Conservation (phyloP, 2,797 vertebrate species). For the Petrocephalus sullivani region DNA sequence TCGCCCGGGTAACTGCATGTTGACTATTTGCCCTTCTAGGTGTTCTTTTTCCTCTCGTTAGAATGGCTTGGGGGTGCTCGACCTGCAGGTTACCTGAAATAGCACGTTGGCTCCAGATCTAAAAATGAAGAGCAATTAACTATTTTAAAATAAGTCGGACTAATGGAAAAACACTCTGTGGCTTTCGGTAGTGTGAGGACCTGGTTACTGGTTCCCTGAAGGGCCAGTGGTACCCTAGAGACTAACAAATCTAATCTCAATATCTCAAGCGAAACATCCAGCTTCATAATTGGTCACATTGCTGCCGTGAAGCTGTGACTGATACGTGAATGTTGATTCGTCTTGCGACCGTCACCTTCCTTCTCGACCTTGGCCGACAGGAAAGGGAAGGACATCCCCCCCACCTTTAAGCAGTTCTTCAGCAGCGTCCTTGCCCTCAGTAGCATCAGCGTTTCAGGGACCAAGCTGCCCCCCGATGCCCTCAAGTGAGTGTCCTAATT, state of each 20-base stretch:
- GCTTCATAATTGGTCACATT: neutral
- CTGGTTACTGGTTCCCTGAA: neutral
- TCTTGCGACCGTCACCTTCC: neutral
- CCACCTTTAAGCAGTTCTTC: conserved; percentile 94
- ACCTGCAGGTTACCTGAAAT: neutral
- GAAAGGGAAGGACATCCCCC: conserved; percentile 91
- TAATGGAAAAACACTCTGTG: neutral
- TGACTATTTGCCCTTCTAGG: neutral
- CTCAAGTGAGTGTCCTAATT: conserved; percentile 75
- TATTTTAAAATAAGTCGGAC: neutral
- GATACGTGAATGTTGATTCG: neutral
- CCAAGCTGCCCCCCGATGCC: conserved; percentile 86
- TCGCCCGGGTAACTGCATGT: neutral
- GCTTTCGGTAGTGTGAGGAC: neutral
- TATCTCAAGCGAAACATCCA: neutral
- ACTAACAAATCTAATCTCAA: neutral
- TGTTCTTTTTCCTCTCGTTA: neutral
- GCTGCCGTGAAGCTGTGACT: neutral
- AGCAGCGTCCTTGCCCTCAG: conserved; percentile 82
- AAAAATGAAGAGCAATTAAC: neutral
- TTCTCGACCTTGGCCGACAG: conserved; percentile 51
- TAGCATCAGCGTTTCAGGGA: conserved; percentile 89
- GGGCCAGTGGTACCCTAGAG: neutral
- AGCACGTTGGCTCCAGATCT: neutral
- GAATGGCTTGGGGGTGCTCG: neutral